These are phyloP conservation scores for Lemur catta DNA, from an alignment of 2,797 vertebrate genomes.

Conservation along the genomic window DNA sequence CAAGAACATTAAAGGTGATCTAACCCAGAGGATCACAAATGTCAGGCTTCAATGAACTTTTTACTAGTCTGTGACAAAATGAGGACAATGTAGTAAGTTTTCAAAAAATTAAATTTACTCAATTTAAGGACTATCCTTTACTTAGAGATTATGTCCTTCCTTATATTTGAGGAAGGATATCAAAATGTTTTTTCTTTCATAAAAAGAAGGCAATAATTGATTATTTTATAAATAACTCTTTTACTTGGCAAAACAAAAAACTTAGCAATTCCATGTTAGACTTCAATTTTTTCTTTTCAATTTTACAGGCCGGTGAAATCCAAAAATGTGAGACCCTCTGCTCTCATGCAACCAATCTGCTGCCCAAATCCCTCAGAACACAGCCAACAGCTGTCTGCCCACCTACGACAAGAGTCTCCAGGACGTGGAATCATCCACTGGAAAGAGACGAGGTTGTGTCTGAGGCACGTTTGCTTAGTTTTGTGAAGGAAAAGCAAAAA, in stretches of 20 bases:
- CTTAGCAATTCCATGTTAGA: background rate
- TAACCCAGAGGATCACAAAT: background rate
- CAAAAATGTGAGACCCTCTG: background rate
- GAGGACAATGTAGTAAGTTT: background rate
- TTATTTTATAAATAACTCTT: background rate
- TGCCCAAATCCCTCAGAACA: background rate
- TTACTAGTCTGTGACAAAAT: conserved; percentile 41
- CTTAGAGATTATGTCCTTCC: background rate
- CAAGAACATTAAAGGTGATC: background rate
- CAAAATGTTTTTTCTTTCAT: background rate
- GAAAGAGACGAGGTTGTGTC: background rate
- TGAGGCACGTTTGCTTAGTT: background rate
- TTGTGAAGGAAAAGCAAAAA: background rate
- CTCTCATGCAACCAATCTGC: background rate
- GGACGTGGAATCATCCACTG: background rate
- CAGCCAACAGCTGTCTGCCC: background rate
- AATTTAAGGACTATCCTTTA: background rate
- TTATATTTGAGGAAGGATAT: background rate
- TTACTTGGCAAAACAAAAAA: conserved; percentile 19
- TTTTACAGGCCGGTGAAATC: background rate
- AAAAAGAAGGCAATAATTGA: background rate
- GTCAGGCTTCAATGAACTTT: background rate
- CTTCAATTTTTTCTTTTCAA: conserved; percentile 2
- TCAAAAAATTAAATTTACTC: conserved; percentile 27
- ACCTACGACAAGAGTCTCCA: background rate